A percentile compares a stretch with the other conserved stretches of the same genome.
Evolutionary conservation across 92 coral and sea anemone species (phyloP).

Genomic region (Pocillopora grandis): DNA sequence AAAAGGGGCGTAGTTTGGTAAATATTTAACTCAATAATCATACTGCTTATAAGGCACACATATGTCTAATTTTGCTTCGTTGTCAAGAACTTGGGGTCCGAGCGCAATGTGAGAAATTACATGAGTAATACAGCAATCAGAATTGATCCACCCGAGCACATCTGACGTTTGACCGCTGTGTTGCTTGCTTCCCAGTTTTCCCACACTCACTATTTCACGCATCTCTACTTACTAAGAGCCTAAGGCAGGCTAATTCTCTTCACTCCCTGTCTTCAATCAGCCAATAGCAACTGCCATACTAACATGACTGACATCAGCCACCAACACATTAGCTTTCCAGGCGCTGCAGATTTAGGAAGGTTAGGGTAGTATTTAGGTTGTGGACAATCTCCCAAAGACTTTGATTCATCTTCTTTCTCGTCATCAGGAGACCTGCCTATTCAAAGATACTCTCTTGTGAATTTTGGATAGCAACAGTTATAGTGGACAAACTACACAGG

Average conservation of each 20-base stretch:
- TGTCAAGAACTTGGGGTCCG: no score
- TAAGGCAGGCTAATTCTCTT: not conserved
- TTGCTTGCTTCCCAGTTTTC: not conserved
- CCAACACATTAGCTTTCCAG: not conserved
- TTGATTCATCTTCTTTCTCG: not conserved
- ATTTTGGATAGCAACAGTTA: not conserved
- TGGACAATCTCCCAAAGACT: not conserved
- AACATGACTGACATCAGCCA: not conserved
- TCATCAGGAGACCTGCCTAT: not conserved
- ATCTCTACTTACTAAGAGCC: not conserved
- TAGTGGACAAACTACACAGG: not conserved
- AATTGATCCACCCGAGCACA: no score
- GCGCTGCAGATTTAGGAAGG: not conserved
- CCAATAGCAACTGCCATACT: not conserved
- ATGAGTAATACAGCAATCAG: no score
- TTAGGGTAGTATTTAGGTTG: fast-evolving
- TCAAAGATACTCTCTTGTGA: no score
- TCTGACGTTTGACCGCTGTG: no score
- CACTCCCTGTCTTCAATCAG: not conserved
- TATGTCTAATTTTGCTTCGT: no score
- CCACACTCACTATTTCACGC: not conserved
- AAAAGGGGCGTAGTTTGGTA: no score
- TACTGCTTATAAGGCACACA: no score
- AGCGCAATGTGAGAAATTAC: no score
- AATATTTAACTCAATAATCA: no score